Percentiles rank a stretch among this genome's conserved stretches.
Evolutionary conservation across 2,888 invertebrate genomes (phyloP).

Genomic region (Tipula unca): DNA sequence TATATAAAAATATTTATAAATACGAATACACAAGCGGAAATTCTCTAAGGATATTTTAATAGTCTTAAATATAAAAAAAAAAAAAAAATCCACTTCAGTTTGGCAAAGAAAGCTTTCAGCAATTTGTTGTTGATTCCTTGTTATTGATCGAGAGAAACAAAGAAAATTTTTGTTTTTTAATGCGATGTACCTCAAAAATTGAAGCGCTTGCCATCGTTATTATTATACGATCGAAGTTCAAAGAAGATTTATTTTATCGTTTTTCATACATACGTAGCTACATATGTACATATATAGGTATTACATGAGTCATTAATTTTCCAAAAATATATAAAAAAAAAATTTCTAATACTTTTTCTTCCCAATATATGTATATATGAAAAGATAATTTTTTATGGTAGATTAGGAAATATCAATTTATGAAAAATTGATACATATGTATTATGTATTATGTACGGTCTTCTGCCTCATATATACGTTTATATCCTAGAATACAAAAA

Average conservation of each 20-base stretch:
- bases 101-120: not conserved
- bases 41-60: not conserved
- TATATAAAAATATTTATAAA: not conserved
- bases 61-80: not conserved
- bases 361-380: not conserved
- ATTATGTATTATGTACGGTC: not conserved
- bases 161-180: not conserved
- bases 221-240: not conserved
- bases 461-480: not conserved
- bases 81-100: not conserved
- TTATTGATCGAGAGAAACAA: not conserved
- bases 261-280: too few relatives aligned
- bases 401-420: slow-evolving; percentile 14
- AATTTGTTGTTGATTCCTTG: not conserved
- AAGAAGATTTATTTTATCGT: not conserved
- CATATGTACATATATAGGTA: not conserved
- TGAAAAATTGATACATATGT: slow-evolving; percentile 14
- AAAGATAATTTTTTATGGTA: not conserved
- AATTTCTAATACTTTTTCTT: not conserved
- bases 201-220: not conserved
- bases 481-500: not conserved
- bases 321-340: not conserved
- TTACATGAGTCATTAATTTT: not conserved
- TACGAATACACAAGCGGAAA: not conserved
- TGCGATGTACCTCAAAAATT: not conserved